Evolutionary conservation across 2,888 invertebrate species (phyloP), one percentile per base, ranked within the genome.

Genomic region (Agrypnus murinus): DNA sequence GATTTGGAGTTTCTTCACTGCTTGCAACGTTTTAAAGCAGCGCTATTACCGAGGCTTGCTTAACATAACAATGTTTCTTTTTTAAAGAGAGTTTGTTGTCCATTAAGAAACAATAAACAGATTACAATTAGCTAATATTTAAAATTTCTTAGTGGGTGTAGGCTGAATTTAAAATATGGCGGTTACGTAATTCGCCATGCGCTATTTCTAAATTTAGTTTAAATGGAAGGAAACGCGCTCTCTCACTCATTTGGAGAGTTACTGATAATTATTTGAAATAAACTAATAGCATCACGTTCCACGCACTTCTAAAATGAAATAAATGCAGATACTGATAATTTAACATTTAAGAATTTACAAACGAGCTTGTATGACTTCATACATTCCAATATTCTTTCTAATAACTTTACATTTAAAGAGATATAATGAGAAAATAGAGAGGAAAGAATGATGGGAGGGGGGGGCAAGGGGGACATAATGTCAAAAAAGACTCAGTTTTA

Each of bases 151-250:
- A 48, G 69, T 65, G 69, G 69, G 64, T 69, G 69, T 69, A 64
- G 48, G 58, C 46, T 64, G 69, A 69, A 69, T 69, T 69, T 69
- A 69, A 69, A 69, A 64, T 64, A 62, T 68, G 63, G 62, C 69
- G 69, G 59, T 69, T 69, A 65, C 69, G 69, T 65, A 65, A 69
- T 38, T 15, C 53, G 43, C 65, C 59, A 59, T 65, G 65, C 69
- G 69, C 69, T 65, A 69, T 69, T 69, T 69, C 69, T 69, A 69
- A 69, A 60, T 69, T 69, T 69, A 69, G 69, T 69, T 65, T 65
- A 69, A 69, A 69, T 65, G 59, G 60, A 60, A 69, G 69, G 69
- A 69, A 69, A 64, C 64, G 45, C 63, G 40, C 65, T 65, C 65
- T 57, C 50, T 57, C 65, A 43, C 57, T 59, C 59, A 19, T 25